These are phyloP conservation scores for Drosophila sechellia DNA, from an alignment of 1,140 invertebrate genomes.

Conservation along the genomic window DNA sequence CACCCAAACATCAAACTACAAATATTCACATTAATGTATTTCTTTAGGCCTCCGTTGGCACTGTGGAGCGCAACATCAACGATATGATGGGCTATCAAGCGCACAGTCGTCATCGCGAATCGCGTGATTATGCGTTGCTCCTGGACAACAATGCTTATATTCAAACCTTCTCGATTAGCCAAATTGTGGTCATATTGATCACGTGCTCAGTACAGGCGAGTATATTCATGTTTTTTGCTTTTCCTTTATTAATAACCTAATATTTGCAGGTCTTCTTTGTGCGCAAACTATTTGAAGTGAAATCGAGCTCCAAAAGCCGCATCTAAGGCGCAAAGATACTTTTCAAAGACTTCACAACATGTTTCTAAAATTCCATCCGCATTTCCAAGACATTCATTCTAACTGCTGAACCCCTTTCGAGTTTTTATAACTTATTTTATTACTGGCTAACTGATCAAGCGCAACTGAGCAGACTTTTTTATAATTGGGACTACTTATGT, in stretches of 20 bases:
- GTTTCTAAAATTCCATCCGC: conserved; percentile 20
- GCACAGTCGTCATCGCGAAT: conserved; percentile 90
- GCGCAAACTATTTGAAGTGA: conserved; percentile 93
- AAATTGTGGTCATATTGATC: conserved; percentile 92
- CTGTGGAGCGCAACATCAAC: conserved; percentile 93
- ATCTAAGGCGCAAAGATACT: conserved; percentile 54
- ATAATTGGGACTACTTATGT: conserved; percentile 21
- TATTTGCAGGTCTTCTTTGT: conserved; percentile 94
- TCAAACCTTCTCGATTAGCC: conserved; percentile 93
- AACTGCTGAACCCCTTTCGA: conserved; percentile 11
- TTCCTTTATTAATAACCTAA: background rate
- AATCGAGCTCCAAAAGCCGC: conserved; percentile 80
- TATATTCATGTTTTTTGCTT: background rate
- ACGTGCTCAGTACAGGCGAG: conserved; percentile 87
- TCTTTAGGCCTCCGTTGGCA: conserved; percentile 89
- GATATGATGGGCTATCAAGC: conserved; percentile 94
- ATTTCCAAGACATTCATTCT: conserved; percentile 46
- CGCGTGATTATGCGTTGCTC: conserved; percentile 92
- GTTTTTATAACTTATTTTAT: conserved; percentile 40
- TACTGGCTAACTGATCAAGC: conserved; percentile 64
- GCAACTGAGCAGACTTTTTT: conserved; percentile 55
- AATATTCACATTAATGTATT: conserved; percentile 27
- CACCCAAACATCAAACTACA: background rate
- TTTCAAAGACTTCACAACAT: background rate
- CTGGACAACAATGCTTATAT: conserved; percentile 94